phyloP scores from a whole-genome alignment of 2,113 vertebrate species.

The Ictalurus punctatus region DNA sequence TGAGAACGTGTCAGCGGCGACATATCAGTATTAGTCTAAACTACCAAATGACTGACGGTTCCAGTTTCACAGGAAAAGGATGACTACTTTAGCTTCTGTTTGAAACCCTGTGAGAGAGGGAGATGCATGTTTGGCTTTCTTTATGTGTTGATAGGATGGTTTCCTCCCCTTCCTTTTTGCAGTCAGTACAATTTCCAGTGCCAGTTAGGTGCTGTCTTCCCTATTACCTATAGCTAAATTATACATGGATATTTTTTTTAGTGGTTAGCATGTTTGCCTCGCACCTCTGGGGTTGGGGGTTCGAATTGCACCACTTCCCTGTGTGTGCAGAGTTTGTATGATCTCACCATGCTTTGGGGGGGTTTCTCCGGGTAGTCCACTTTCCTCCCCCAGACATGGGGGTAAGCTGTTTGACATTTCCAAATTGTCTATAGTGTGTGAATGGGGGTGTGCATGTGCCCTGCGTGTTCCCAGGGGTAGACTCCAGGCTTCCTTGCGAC shows the following conservation, averaged over 20 bases:
- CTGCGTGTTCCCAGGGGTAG: too few species aligned
- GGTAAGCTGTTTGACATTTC: too few species aligned
- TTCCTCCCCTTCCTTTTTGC: background rate
- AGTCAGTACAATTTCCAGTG: background rate
- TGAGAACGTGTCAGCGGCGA: slow-evolving; percentile 54
- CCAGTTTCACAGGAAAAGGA: slow-evolving; percentile 51
- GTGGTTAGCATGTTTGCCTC: too few species aligned
- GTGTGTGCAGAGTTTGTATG: too few species aligned
- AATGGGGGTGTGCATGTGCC: too few species aligned
- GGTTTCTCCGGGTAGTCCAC: too few species aligned
- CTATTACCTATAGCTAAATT: background rate
- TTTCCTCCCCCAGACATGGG: too few species aligned
- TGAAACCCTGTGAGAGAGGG: background rate
- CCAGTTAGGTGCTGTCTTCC: background rate
- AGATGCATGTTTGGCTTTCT: slow-evolving; percentile 2
- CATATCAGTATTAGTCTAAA: slow-evolving; percentile 52
- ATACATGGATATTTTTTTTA: background rate
- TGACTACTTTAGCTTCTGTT: slow-evolving; percentile 8
- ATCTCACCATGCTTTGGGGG: too few species aligned
- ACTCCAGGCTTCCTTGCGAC: too few species aligned
- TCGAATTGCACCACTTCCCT: too few species aligned
- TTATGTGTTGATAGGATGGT: background rate
- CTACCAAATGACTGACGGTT: slow-evolving; percentile 47
- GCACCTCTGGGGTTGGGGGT: too few species aligned
- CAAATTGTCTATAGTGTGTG: too few species aligned